A percentile compares a stretch with the other conserved stretches of the same genome.
Conservation (phyloP, 2,797 vertebrate species). For the Gymnothorax reevesii region DNA sequence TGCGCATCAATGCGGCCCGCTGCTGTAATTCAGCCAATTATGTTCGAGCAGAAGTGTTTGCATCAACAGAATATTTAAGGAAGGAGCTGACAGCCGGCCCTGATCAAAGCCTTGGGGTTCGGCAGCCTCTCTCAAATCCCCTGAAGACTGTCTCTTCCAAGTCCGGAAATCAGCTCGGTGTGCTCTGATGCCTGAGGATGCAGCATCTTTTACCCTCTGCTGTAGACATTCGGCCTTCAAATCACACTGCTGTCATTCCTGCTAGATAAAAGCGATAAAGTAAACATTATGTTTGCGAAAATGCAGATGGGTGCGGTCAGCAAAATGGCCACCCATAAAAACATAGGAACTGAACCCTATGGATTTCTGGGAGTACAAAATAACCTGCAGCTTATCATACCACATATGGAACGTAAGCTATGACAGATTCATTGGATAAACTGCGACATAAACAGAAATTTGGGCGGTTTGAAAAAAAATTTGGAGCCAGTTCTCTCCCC, state of each 20-base stretch:
- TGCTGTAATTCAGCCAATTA: constrained; percentile 50
- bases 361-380: background rate
- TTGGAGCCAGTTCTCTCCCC: background rate
- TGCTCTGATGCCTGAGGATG: constrained; percentile 2
- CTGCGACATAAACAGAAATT: background rate
- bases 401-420: background rate
- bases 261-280: constrained; percentile 12
- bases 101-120: constrained; percentile 72
- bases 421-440: background rate
- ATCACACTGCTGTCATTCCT: constrained; percentile 11
- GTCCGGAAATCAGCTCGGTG: constrained; percentile 4
- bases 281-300: background rate
- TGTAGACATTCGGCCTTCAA: constrained; percentile 10
- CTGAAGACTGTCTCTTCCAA: constrained; percentile 55
- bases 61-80: constrained; percentile 59
- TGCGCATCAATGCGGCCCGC: constrained; percentile 7
- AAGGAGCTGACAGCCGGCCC: constrained; percentile 72
- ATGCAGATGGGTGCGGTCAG: background rate
- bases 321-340: constrained; percentile 2
- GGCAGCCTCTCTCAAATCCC: constrained; percentile 57
- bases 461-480: background rate
- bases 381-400: background rate
- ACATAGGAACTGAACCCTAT: background rate
- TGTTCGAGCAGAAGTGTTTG: constrained; percentile 49
- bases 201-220: constrained; percentile 14